Evolutionary conservation across 2,113 vertebrate genomes (phyloP), one percentile per base, ranked within the genome.

Genomic region (Dicrurus megarhynchus): DNA sequence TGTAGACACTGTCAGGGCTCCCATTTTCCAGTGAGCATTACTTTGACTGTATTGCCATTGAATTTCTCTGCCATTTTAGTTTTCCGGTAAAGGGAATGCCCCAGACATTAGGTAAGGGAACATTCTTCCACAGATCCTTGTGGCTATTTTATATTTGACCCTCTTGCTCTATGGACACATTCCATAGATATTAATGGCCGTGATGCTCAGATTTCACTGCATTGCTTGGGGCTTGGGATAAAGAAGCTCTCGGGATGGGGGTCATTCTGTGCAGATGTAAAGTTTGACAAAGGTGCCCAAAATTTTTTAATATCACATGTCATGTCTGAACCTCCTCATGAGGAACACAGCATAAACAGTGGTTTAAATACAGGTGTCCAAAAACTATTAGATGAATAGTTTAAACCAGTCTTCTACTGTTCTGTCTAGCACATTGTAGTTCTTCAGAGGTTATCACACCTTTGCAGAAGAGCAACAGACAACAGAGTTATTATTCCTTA

Each of bases 381-480:
- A 52, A 91, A 88, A 17, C 39, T 16, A n/a, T 63, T 75, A 87
- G 70, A 87, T 61, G 20, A 83, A 67, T 20, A 90, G 35, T 42
- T 93, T 65, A 79, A 95, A 18, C 16, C 8, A 55, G 59, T 44
- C 76, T 84, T 86, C 39, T 52, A 16, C 67, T 0, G 0, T 61
- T 74, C 47, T 89, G 19, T 80, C 32, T 75, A 83, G 67, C 33
- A 76, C 41, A 37, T 12, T 65, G 55, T 41, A 41, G 71, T 89
- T 82, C 61, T 95, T 84, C 68, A 68, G 67, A 84, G 67, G 67
- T 70, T 86, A 86, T 93, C 63, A 68, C 4, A 6, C 28, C 49
- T 85, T 27, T 92, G 53, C 86, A 95, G 95, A 61, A 93, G 68
- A 89, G 50, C 70, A 90, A 46, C 60, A 82, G 47, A 89, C 73